Base-by-base conservation (phyloP, 2,888 invertebrate genomes). In the Ochropleura leucogaster region DNA sequence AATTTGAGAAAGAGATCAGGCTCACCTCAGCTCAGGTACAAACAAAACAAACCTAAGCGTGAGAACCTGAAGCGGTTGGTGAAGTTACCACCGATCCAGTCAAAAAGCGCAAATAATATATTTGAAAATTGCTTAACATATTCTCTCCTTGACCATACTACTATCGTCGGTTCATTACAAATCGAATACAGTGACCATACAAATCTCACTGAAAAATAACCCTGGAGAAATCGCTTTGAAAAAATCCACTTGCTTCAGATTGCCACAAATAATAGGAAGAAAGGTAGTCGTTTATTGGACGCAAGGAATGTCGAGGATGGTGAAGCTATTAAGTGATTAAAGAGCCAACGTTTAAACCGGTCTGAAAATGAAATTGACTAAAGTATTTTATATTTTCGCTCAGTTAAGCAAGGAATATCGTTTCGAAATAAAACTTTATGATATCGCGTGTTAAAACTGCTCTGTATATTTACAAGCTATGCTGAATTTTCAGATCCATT, bases 291-390 rank as follows among this genome's bases (percentile, higher is more conserved):
- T 30, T 69, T 81, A 66, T 76, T 72, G 44, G 18, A 79, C 57
- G 8, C 59, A n/a, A 65, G 42, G 49, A 65, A 75, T 60, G 55
- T 71, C 6, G 47, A 55, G 72, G 57, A 67, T 42, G 18, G 53
- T 70, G 53, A 68, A 68, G 68, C 68, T 65, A 59, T 83, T 68
- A 80, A 71, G 46, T 73, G 69, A 79, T 68, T 83, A 70, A 83
- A 83, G 44, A 76, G 57, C 72, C 60, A 69, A 46, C 68, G 44
- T 80, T 73, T 65, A 68, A 73, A 62, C 44, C 40, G 0, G 9
- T 7, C 47, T n/a, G 51, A 60, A 72, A 70, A 83, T 70, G 0
- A 68, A 74, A 75, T 65, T 63, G 30, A 65, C 68, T 53, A 40
- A 68, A 69, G 16, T n/a, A 64, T 80, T 66, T 62, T 66, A 65